Evolutionary conservation across 2,888 invertebrate genomes (phyloP), one percentile per base, ranked within the genome.

Genomic region (Lepidochitona cinerea): DNA sequence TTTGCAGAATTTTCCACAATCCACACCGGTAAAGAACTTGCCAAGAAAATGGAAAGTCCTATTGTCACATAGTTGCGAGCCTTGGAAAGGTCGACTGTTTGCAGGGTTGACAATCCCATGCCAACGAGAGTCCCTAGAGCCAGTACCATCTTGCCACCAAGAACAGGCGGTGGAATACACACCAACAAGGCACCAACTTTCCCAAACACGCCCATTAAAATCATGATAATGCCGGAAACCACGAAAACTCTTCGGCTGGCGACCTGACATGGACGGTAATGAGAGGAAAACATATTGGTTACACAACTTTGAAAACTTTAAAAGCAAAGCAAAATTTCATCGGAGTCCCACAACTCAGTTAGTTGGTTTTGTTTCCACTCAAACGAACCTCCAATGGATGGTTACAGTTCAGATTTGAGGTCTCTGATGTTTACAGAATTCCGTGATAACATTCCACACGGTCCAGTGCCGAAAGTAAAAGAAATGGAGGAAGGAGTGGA

Each of bases 101-200:
- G 66, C 37, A 66, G 66, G 35, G 66, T 26, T 9, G 66, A 18
- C 35, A 66, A 5, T 18, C 66, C 66, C 66, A 37, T 37, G 18
- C 66, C 66, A n/a, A 37, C n/a, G 2, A 66, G 66, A 3, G 66
- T 66, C 23, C 37, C 66, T 18, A 66, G 37, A 37, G 66, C 37
- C 1, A 66, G n/a, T 3, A 66, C 18, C 66, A 29, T 66, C 29
- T 23, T 36, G 18, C 66, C 66, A 18, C 66, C 66, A 3, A 66
- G 66, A 9, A 66, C 66, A 36, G 66, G 66, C 23, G n/a, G 37
- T 12, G 66, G 66, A 35, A 66, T 66, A 37, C 37, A 23, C 1
- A 66, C 37, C 1, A 66, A 9, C 23, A 66, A 35, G 66, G 66
- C 66, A 12, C 66, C 29, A 23, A 37, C 14, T n/a, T 66, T 66